Evolutionary conservation across 1,140 invertebrate genomes (phyloP), one percentile per base, ranked within the genome.

Genomic region (Meloidogyne hapla): DNA sequence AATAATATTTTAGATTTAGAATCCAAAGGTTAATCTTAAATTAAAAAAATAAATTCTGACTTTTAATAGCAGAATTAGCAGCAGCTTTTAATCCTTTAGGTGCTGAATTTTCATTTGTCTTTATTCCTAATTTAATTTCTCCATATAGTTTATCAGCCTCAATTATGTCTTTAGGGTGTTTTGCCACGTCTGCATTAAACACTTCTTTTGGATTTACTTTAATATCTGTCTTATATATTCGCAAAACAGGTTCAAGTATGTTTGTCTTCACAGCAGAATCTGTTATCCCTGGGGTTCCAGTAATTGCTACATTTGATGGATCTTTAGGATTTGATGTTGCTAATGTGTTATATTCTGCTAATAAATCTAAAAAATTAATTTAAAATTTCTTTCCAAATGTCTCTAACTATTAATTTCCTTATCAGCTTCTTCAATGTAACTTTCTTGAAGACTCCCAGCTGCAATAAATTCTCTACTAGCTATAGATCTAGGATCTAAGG

Each of bases 51-150:
- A 48, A 48, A n/a, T 48, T 18, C 4, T 48, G 13, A 56, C 48
- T 56, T 56, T 1, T n/a, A 56, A 56, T 56, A 56, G 8, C 48
- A 56, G 48, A 56, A 56, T n/a, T 56, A 5, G n/a, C 18, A n/a
- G 48, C 18, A 56, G 48, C 18, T 56, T 56, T 56, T 56, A 56
- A 56, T n/a, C 48, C 48, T 56, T 56, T 56, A n/a, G 48, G 18
- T n/a, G 18, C 48, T n/a, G n/a, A n/a, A 56, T 56, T 56, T n/a
- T n/a, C n/a, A n/a, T 56, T 56, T 56, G 48, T n/a, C n/a, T 56
- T n/a, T 4, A 56, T 56, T n/a, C 1, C 48, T 6, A 56, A 56
- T 56, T 56, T 56, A 56, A 56, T 56, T 56, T 56, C 48, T n/a
- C 4, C 18, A 56, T n/a, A 56, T 4, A 56, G 1, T n/a, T 56